Evolutionary conservation across 2,113 vertebrate species (phyloP).

Genomic region (Labeo catla): DNA sequence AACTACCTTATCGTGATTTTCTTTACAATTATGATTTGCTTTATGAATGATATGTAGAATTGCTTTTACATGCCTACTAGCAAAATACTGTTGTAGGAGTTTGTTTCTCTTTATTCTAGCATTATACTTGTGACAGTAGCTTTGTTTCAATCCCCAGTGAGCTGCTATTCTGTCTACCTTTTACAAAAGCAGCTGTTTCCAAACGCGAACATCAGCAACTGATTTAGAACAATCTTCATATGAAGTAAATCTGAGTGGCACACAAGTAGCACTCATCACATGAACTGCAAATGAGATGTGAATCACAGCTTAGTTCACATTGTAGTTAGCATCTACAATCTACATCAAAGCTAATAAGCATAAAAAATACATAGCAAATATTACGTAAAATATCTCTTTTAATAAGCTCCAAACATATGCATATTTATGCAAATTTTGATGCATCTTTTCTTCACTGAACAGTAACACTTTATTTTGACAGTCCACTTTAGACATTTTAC

Average conservation of each 20-base stretch:
- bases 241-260: not conserved
- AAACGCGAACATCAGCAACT: not conserved
- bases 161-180: not conserved
- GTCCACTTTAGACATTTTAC: too few species aligned
- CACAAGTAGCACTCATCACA: not conserved
- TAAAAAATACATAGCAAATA: not conserved
- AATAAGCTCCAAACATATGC: not conserved
- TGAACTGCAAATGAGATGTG: not conserved
- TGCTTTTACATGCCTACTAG: not conserved
- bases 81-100: not conserved
- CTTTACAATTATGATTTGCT: too few species aligned
- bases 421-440: too few species aligned
- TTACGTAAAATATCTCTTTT: not conserved
- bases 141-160: too few species aligned
- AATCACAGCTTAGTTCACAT: not conserved
- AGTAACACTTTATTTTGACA: too few species aligned
- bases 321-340: not conserved
- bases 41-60: too few species aligned
- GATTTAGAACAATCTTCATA: not conserved
- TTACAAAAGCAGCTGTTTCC: not conserved
- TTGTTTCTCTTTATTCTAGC: too few species aligned
- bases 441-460: not conserved
- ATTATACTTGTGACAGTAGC: too few species aligned
- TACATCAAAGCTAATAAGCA: not conserved
- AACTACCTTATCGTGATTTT: not conserved